phyloP scores from a whole-genome alignment of 2,797 vertebrate genomes.

The Sternarchorhynchus goeldii region DNA sequence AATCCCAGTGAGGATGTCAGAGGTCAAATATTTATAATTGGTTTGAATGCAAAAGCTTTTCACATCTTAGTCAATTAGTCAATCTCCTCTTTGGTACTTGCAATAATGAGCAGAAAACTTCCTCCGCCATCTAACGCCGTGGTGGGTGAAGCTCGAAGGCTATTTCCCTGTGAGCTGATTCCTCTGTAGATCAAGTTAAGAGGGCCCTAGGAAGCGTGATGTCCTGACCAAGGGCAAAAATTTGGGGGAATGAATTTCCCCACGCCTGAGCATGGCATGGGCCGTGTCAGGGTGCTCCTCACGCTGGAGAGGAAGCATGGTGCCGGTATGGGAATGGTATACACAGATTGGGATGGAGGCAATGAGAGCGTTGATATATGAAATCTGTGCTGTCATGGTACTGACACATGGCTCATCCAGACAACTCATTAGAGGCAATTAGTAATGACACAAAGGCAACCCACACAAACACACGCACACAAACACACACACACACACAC shows the following conservation, averaged over 20 bases:
- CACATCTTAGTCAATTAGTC: constrained; percentile 60
- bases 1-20: constrained; percentile 42
- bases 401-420: constrained; percentile 56
- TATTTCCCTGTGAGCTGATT: constrained; percentile 32
- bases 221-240: constrained; percentile 46
- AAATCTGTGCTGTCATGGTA: constrained; percentile 54
- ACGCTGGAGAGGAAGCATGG: constrained; percentile 6
- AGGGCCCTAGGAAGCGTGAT: constrained; percentile 40
- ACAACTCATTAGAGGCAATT: constrained; percentile 70
- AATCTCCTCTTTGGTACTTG: constrained; percentile 46
- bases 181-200: constrained; percentile 35
- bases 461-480: constrained; percentile 58
- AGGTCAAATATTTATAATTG: constrained; percentile 58
- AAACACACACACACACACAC: constrained; percentile 38
- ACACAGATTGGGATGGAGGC: constrained; percentile 36
- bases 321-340: constrained; percentile 12
- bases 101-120: constrained; percentile 62
- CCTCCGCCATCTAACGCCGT: constrained; percentile 42
- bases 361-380: constrained; percentile 47
- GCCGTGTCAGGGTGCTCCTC: constrained; percentile 18
- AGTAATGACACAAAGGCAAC: constrained; percentile 63
- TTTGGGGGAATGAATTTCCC: constrained; percentile 56
- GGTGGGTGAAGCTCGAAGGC: constrained; percentile 23
- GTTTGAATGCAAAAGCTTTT: constrained; percentile 51
- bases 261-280: constrained; percentile 12